Evolutionary conservation across 37 sponge, comb jelly and placozoan species (phyloP).

Genomic region (Geodia barretti): DNA sequence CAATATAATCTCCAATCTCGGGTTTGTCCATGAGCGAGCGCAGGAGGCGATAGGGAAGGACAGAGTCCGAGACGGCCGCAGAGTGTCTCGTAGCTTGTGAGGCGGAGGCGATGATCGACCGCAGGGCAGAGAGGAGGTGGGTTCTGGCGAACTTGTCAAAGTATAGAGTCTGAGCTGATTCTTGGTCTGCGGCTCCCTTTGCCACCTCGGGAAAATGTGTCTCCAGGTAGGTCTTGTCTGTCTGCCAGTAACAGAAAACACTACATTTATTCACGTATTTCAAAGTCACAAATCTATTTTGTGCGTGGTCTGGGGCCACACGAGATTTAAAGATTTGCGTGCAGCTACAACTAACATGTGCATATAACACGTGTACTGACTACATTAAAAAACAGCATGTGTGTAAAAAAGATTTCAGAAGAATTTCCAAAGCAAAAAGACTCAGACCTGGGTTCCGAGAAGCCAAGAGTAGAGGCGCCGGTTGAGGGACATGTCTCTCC

Average conservation of each 20-base stretch:
- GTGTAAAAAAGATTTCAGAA: too few relatives aligned
- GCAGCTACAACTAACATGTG: too few relatives aligned
- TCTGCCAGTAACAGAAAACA: too few relatives aligned
- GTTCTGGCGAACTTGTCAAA: constrained; percentile 41
- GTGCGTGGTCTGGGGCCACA: too few relatives aligned
- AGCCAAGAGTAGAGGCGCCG: constrained; percentile 84
- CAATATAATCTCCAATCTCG: constrained; percentile 24
- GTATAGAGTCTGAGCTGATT: constrained; percentile 6
- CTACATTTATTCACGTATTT: too few relatives aligned
- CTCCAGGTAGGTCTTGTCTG: constrained; percentile 4
- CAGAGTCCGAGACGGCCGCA: constrained; percentile 10
- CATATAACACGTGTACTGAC: too few relatives aligned
- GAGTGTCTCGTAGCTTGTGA: constrained; percentile 6
- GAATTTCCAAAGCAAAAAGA: too few relatives aligned
- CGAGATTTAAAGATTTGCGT: too few relatives aligned
- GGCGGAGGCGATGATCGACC: neutral
- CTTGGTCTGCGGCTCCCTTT: neutral
- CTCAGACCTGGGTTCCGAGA: constrained; percentile 51
- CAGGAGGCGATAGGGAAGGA: constrained; percentile 62
- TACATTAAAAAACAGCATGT: too few relatives aligned
- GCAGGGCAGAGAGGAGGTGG: constrained; percentile 21
- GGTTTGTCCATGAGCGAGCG: constrained; percentile 40
- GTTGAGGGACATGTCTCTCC: constrained; percentile 81
- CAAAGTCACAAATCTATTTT: too few relatives aligned
- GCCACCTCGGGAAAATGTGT: neutral